These are phyloP conservation scores for Hippocampus comes DNA, from an alignment of 2,113 vertebrate species.

Conservation along the genomic window DNA sequence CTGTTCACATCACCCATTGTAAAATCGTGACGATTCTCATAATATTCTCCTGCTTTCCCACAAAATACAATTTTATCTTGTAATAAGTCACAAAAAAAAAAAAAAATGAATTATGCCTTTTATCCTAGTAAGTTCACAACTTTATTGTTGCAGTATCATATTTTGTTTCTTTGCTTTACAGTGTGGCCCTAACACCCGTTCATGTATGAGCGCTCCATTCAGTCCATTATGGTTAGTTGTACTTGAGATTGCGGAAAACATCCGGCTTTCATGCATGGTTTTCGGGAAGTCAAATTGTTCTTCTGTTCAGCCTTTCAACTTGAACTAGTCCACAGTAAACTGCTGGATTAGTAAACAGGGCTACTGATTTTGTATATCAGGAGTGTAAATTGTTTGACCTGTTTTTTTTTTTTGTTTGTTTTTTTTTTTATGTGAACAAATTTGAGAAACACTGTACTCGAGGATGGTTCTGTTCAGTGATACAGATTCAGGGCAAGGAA, in stretches of 20 bases:
- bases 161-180: neutral
- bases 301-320: neutral
- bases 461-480: conserved; percentile 38
- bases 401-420: neutral
- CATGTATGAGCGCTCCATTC: neutral
- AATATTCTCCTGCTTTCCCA: no score
- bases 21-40: no score
- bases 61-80: no score
- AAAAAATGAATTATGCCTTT: no score
- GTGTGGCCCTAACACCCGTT: neutral
- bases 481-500: conserved; percentile 38
- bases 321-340: neutral
- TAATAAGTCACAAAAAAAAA: no score
- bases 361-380: neutral
- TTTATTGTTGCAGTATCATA: neutral
- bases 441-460: conserved; percentile 5
- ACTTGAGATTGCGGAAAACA: no score
- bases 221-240: no score
- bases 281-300: neutral
- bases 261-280: neutral
- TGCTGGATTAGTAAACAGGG: neutral
- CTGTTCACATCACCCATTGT: no score
- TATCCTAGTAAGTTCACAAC: no score
- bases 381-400: neutral
- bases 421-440: neutral